Conservation (phyloP, 2,888 invertebrate genomes). For the Sclerodermus sp. region DNA sequence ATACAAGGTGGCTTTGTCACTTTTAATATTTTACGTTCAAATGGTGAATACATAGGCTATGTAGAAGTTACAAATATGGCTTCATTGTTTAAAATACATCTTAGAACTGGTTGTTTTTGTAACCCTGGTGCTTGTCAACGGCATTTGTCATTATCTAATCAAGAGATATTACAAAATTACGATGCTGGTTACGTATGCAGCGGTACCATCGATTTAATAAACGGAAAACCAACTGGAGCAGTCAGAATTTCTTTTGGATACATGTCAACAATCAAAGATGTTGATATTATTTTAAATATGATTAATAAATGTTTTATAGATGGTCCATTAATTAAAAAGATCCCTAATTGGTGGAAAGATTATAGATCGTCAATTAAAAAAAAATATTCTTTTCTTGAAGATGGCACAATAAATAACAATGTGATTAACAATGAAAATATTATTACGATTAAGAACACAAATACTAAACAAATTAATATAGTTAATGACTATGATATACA, state of each 20-base stretch:
- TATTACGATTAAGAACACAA: constrained; percentile 1
- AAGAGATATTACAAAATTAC: constrained; percentile 75
- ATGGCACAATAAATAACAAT: constrained; percentile 4
- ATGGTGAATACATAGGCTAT: constrained; percentile 83
- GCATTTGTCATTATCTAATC: constrained; percentile 70
- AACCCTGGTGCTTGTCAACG: constrained; percentile 93
- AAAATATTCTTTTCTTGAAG: constrained; percentile 12
- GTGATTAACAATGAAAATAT: not conserved
- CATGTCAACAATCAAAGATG: constrained; percentile 77
- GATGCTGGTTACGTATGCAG: constrained; percentile 90
- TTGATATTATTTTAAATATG: constrained; percentile 72
- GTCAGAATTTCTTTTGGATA: constrained; percentile 91
- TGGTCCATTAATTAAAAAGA: constrained; percentile 54
- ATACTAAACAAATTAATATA: not conserved
- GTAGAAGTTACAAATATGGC: constrained; percentile 90
- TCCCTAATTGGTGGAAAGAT: constrained; percentile 46
- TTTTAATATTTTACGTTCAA: constrained; percentile 80
- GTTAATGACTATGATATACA: not conserved
- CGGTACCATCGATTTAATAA: constrained; percentile 80
- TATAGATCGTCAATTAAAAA: constrained; percentile 12
- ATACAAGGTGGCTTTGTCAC: constrained; percentile 84
- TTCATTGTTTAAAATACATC: constrained; percentile 78
- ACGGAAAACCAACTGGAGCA: constrained; percentile 89
- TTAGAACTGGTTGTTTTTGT: constrained; percentile 95
- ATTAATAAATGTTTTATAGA: constrained; percentile 75